Evolutionary conservation across 2,797 vertebrate genomes (phyloP).

Genomic region (Hyperoplus immaculatus): DNA sequence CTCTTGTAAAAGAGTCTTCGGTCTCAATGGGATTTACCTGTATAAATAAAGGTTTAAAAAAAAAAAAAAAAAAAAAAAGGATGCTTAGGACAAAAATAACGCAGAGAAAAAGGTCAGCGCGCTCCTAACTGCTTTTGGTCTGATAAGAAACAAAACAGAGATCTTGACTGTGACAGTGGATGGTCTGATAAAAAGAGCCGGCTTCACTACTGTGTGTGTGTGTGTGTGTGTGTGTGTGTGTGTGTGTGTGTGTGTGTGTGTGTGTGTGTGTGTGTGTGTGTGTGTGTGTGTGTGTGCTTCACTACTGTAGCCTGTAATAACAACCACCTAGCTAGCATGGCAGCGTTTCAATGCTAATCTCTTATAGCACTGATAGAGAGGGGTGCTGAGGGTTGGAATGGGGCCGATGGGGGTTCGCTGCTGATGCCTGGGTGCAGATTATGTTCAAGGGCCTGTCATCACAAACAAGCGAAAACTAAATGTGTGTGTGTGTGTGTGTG

Average conservation of each 20-base stretch:
- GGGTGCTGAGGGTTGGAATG: slow-evolving; percentile 58
- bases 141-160: slow-evolving; percentile 47
- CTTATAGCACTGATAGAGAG: slow-evolving; percentile 47
- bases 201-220: background rate
- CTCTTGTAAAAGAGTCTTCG: too few relatives aligned
- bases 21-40: too few relatives aligned
- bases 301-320: slow-evolving; percentile 50
- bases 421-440: slow-evolving; percentile 62
- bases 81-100: slow-evolving; percentile 48
- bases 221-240: too few relatives aligned
- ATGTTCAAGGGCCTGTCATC: slow-evolving; percentile 58
- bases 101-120: slow-evolving; percentile 35
- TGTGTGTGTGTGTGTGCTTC: too few relatives aligned
- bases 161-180: slow-evolving; percentile 52
- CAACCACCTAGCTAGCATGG: slow-evolving; percentile 43
- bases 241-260: too few relatives aligned
- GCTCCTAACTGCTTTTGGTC: slow-evolving; percentile 28
- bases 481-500: slow-evolving; percentile 27
- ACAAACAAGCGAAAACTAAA: slow-evolving; percentile 59
- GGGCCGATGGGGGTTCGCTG: slow-evolving; percentile 43
- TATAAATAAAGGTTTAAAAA: too few relatives aligned
- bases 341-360: slow-evolving; percentile 62
- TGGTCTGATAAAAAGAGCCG: slow-evolving; percentile 41
- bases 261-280: too few relatives aligned
- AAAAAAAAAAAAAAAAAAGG: slow-evolving; percentile 5